phyloP scores from a whole-genome alignment of 23 tunicate genomes.

The Clavelina lepadiformis region DNA sequence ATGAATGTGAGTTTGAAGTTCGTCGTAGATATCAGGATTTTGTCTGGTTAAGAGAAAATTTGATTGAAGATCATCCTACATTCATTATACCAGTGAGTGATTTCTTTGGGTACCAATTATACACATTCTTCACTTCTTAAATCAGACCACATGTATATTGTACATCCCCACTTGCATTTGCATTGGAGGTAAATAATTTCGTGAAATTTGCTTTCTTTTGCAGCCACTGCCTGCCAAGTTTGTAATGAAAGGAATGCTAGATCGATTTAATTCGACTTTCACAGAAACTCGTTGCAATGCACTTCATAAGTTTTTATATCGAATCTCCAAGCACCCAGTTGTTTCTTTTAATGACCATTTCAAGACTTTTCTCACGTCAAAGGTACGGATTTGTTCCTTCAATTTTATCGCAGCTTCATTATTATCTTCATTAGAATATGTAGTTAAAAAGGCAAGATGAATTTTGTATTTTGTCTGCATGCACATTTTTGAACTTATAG shows the following conservation, averaged over 20 bases:
- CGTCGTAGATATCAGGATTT: conserved; percentile 88
- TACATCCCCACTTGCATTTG: neutral
- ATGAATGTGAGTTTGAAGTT: conserved; percentile 62
- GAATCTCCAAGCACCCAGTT: conserved; percentile 58
- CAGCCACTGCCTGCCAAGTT: conserved; percentile 94
- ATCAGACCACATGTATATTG: neutral
- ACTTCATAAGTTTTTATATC: conserved; percentile 55
- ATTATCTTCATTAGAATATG: no score
- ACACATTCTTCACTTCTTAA: no score
- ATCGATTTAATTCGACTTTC: conserved; percentile 63
- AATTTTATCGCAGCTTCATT: no score
- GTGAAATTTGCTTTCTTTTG: neutral
- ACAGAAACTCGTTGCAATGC: conserved; percentile 68
- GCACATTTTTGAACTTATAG: conserved; percentile 16
- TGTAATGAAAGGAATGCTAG: conserved; percentile 83
- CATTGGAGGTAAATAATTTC: no score
- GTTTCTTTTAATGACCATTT: conserved; percentile 75
- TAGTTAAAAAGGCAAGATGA: neutral
- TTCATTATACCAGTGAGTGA: conserved; percentile 65
- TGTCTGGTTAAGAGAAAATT: conserved; percentile 53
- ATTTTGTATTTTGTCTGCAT: neutral
- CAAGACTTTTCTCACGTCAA: conserved; percentile 66
- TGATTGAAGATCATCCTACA: conserved; percentile 61
- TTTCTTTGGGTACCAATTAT: no score
- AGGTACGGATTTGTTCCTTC: no score